A percentile compares a stretch with the other conserved stretches of the same genome.
Evolutionary conservation across 2,113 vertebrate genomes (phyloP).

Genomic region (Marmota flaviventris): DNA sequence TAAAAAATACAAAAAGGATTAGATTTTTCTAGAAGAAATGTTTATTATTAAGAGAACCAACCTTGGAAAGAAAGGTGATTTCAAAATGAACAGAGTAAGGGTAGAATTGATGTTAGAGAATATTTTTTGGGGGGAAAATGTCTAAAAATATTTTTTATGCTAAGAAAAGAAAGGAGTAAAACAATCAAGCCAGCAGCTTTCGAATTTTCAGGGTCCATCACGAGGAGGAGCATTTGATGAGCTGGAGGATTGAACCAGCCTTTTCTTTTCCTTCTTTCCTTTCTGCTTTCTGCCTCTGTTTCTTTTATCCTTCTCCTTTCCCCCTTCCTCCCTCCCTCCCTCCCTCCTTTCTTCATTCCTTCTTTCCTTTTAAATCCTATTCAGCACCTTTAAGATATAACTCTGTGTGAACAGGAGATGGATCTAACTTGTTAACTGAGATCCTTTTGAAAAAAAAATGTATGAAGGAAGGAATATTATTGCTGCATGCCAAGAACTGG

Average conservation of each 20-base stretch:
- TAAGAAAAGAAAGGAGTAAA: not conserved
- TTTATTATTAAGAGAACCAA: constrained; percentile 77
- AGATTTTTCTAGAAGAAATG: constrained; percentile 57
- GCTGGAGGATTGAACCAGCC: not conserved
- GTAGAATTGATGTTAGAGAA: not conserved
- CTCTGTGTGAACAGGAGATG: not conserved
- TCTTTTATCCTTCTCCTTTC: not conserved
- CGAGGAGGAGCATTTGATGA: not conserved
- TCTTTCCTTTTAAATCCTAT: not conserved
- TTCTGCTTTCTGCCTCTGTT: not conserved
- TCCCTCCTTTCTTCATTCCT: not conserved
- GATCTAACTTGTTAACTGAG: not conserved
- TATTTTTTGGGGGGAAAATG: not conserved
- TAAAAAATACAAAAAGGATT: constrained; percentile 61
- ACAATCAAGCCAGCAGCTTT: not conserved
- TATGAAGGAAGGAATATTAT: not conserved
- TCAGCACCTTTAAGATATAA: not conserved
- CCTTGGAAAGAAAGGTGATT: constrained; percentile 57
- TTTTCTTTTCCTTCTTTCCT: not conserved
- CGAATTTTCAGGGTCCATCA: not conserved
- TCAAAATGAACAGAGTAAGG: constrained; percentile 52
- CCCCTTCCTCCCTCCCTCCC: not conserved
- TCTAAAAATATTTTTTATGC: constrained; percentile 52
- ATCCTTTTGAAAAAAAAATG: not conserved
- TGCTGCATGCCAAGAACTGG: not conserved